Evolutionary conservation across 1,140 invertebrate genomes (phyloP), one percentile per base, ranked within the genome.

Genomic region (Anastatus disparis): DNA sequence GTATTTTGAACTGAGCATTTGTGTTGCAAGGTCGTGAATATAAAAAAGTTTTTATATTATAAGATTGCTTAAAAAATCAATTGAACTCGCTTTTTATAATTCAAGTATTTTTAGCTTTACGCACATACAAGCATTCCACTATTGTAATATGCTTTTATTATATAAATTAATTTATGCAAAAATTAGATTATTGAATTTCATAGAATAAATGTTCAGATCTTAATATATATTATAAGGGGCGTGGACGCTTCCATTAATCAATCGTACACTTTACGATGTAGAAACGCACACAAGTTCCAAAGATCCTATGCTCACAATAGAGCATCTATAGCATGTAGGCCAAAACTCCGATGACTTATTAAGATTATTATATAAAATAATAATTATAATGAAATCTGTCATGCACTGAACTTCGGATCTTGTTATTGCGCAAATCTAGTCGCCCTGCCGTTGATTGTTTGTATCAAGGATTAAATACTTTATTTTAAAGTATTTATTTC

Each of bases 361-460:
- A 69, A 59, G 42, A 68, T 44, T 44, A 52, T 48, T 29, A 46
- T 27, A 52, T 24, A 52, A 15, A n/a, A 38, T 4, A 59, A 52
- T 59, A 61, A 48, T 53, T 46, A 59, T 27, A 70, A 42, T 27
- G 7, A 38, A 50, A 59, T 62, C 17, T 61, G 6, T 59, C 29
- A 24, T 13, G 55, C 22, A 62, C 26, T 31, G 44, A 71, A 65
- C 31, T 56, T 64, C 27, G 62, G 42, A 55, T 56, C 38, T 70
- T 70, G 27, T 63, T 38, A 70, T 63, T 55, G 48, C 29, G 35
- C 50, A 35, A 71, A 64, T 71, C 69, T 71, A 71, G 69, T 71
- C 69, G 38, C 29, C 26, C 20, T 62, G 3, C 46, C 22, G 48
- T 29, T 12, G 20, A 52, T 26, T 13, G 24, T 50, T 12, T 3